Base-by-base conservation (phyloP, 2,888 invertebrate genomes). In the Nemoura dubitans region DNA sequence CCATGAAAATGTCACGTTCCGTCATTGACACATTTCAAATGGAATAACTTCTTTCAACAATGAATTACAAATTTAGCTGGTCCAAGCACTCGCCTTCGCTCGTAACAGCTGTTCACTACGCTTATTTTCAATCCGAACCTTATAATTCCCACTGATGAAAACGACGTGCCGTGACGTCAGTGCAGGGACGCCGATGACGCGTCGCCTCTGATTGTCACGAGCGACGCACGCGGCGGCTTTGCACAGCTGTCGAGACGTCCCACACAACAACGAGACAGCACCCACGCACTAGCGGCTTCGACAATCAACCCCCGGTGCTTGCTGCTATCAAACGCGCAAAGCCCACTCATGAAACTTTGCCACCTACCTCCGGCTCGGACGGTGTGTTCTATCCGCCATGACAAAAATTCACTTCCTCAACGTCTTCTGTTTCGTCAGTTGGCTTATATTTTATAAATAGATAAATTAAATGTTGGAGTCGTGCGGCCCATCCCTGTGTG, bases 1-100 rank as follows among this genome's bases (percentile, higher is more conserved):
- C 59, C 59, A 59, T 59, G 59, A 59, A 59, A 59, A 59, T 59
- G 59, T 59, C 59, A 59, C 59, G 59, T 59, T 59, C 59, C 21
- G 1, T 59, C 59, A 59, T 59, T 59, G 59, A 59, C 16, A 59
- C 59, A 21, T 21, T 59, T 59, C 21, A 59, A 59, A 59, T 59
- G 10, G 59, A 59, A 59, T 59, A 59, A 59, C 36, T 36, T 36
- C 10, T 36, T 10, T 36, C 10, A 21, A 14, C 59, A 59, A 59
- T 59, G 59, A 59, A 59, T 59, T 59, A 59, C 21, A 59, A 7
- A 59, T 59, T 59, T 59, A 59, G 59, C 59, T 59, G 21, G 59
- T 21, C 14, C 59, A 59, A 7, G 59, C 59, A 21, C 21, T 2
- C 10, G 59, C 59, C 59, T 1, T 59, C 2, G 59, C 59, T 3